Base-by-base conservation (phyloP, 2,797 vertebrate genomes). In the Serranus cabrilla region DNA sequence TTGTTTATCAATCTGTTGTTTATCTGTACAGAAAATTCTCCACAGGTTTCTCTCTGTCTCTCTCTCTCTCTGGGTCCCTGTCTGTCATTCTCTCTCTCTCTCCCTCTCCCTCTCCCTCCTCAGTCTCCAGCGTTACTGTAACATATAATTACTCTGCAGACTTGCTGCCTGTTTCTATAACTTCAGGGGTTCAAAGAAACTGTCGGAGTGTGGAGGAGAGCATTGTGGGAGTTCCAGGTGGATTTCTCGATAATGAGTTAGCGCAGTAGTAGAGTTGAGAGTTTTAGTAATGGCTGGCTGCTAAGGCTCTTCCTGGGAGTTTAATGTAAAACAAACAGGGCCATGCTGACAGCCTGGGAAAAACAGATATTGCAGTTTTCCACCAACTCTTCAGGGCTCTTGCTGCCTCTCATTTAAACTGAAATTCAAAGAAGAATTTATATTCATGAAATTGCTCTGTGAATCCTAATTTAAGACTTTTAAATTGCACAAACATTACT, bases 201-300 rank as follows among this genome's bases (percentile, higher is more conserved):
- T 90, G 91, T 92, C 85, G 89, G 89, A 92, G 92, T 94, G 94
- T 94, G 92, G 91, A 94, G 92, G 85, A 86, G 85, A 85, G 92
- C 91, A 94, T 95, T 94, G 93, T 95, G 94, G 93, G 89, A 93
- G 92, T 95, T 94, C 94, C 95, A 95, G 94, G 95, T 95, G 94
- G 94, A 95, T 95, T 94, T 93, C 90, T 92, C 72, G 94, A 94
- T 95, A 95, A 95, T 95, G 95, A 95, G 92, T 94, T 90, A 82
- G 88, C 74, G 83, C 89, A 64, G 88, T 87, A 79, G 89, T 89
- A 82, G 87, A 93, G 91, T 91, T 84, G 90, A 93, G 93, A 93
- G 92, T 93, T 92, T 94, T 93, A 94, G 93, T 94, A 93, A 94
- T 93, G 93, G 93, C 92, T 95, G 94, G 90, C 92, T 95, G 92